phyloP scores from a whole-genome alignment of 2,888 invertebrate species.

The Cryptus armator region DNA sequence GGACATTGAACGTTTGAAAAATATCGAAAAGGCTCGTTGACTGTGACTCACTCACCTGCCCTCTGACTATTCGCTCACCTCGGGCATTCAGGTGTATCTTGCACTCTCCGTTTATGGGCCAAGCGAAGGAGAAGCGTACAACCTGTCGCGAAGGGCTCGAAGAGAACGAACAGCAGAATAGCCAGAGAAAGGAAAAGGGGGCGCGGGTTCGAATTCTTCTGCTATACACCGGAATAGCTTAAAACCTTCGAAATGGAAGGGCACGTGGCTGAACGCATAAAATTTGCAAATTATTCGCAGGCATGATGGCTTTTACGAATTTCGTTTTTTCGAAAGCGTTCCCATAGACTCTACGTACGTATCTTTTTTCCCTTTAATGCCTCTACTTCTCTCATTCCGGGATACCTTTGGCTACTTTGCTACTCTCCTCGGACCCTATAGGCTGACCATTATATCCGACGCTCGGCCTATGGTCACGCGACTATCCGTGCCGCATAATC shows the following conservation, averaged over 20 bases:
- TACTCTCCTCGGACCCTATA: constrained; percentile 14
- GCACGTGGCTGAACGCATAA: constrained; percentile 71
- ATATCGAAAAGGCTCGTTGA: not conserved
- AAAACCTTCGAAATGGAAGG: constrained; percentile 55
- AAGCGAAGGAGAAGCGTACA: constrained; percentile 19
- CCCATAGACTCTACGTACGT: constrained; percentile 59
- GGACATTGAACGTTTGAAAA: not conserved
- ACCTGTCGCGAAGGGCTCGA: constrained; percentile 66
- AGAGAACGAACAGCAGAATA: constrained; percentile 26
- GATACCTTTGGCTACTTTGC: not conserved
- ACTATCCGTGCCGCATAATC: constrained; percentile 75
- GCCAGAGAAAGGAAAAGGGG: constrained; percentile 17
- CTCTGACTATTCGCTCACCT: constrained; percentile 41
- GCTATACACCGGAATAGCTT: constrained; percentile 4
- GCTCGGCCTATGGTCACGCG: constrained; percentile 70
- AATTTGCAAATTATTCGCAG: constrained; percentile 71
- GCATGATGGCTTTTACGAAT: constrained; percentile 58
- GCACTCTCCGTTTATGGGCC: constrained; percentile 15
- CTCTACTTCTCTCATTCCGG: constrained; percentile 17
- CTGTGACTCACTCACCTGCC: constrained; percentile 53
- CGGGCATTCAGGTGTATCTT: constrained; percentile 62
- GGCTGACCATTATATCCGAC: constrained; percentile 67
- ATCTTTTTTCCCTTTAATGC: constrained; percentile 46
- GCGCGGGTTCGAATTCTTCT: constrained; percentile 7
- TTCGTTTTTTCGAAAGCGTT: constrained; percentile 40